phyloP scores from a whole-genome alignment of 1,140 invertebrate genomes.

The Holotrichia oblita region DNA sequence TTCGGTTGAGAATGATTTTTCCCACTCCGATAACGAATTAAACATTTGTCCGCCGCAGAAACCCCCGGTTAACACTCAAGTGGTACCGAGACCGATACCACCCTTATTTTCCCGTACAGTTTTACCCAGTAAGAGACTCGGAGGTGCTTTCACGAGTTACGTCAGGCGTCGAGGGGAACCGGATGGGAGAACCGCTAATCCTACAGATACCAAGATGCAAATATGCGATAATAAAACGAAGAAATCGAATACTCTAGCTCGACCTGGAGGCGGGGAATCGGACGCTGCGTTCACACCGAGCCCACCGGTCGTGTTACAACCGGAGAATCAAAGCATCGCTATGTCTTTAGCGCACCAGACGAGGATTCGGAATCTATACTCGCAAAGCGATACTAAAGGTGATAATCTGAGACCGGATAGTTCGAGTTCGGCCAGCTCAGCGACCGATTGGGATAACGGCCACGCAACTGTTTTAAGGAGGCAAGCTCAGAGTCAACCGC shows the following conservation, averaged over 20 bases:
- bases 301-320: slow-evolving; percentile 74
- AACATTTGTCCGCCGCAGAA: slow-evolving; percentile 66
- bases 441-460: slow-evolving; percentile 89
- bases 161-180: slow-evolving; percentile 89
- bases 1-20: slow-evolving; percentile 72
- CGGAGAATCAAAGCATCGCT: slow-evolving; percentile 63
- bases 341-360: slow-evolving; percentile 80
- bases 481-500: slow-evolving; percentile 61
- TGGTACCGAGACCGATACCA: slow-evolving; percentile 39
- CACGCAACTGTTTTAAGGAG: slow-evolving; percentile 81
- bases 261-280: slow-evolving; percentile 76
- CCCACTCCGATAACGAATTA: slow-evolving; percentile 68
- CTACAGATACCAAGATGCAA: slow-evolving; percentile 61
- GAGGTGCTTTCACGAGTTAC: slow-evolving; percentile 86
- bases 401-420: slow-evolving; percentile 66
- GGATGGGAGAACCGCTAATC: slow-evolving; percentile 82
- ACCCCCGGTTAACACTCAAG: slow-evolving; percentile 60
- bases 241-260: slow-evolving; percentile 53
- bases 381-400: slow-evolving; percentile 59
- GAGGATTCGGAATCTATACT: slow-evolving; percentile 78
- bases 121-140: slow-evolving; percentile 60
- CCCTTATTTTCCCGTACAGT: slow-evolving; percentile 59
- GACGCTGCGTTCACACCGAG: slow-evolving; percentile 88
- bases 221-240: slow-evolving; percentile 50
- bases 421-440: slow-evolving; percentile 78